Conservation (phyloP, 37 sponge, comb jelly and placozoan genomes). For the Geodia barretti region DNA sequence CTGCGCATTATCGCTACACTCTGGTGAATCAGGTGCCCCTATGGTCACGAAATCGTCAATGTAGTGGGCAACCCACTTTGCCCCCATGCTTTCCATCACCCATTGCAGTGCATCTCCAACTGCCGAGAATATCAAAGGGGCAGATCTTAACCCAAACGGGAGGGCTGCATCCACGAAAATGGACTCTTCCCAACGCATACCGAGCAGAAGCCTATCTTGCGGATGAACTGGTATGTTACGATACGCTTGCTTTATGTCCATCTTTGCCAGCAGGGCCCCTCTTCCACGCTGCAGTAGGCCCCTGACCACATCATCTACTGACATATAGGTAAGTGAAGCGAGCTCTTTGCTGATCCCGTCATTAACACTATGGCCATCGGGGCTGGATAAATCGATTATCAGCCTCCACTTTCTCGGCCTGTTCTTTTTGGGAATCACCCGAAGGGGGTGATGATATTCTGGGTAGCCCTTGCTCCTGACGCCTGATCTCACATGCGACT, state of each 20-base stretch:
- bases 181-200: slow-evolving; percentile 4
- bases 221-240: slow-evolving; percentile 9
- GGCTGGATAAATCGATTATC: slow-evolving; percentile 1
- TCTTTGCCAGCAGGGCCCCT: slow-evolving; percentile 13
- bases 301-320: not conserved
- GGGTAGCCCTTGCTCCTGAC: not conserved
- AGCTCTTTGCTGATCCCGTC: slow-evolving; percentile 3
- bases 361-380: slow-evolving; percentile 7
- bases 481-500: not conserved
- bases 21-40: no score
- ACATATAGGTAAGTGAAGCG: not conserved
- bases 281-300: not conserved
- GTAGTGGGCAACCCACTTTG: no score
- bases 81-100: no score
- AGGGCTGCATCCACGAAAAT: slow-evolving; percentile 14
- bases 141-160: slow-evolving; percentile 8
- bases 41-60: no score
- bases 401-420: slow-evolving; percentile 1
- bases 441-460: not conserved
- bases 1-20: no score
- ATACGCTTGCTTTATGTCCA: slow-evolving; percentile 8
- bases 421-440: slow-evolving; percentile 6
- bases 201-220: not conserved
- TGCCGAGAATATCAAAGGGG: not conserved
- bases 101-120: slow-evolving; percentile 22